Evolutionary conservation across 2,797 vertebrate species (phyloP).

Genomic region (Synaphobranchus kaupii): DNA sequence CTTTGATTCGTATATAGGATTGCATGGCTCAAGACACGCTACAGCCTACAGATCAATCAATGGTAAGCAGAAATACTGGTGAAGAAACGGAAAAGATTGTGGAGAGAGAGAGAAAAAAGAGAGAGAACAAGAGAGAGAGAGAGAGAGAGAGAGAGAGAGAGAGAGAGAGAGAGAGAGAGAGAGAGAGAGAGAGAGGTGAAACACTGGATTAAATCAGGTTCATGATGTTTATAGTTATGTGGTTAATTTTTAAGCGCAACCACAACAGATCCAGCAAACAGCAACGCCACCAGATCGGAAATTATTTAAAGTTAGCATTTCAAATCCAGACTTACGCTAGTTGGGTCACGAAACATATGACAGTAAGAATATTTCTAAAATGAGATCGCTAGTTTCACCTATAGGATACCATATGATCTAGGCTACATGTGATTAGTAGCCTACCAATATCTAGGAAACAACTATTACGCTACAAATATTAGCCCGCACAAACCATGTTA

Average conservation of each 20-base stretch:
- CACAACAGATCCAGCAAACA: conserved; percentile 15
- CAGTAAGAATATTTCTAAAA: background rate
- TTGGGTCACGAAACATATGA: background rate
- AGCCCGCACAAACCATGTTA: background rate
- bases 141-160: conserved; percentile 15
- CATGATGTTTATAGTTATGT: conserved; percentile 34
- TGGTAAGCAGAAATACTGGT: background rate
- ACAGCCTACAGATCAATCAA: too few relatives aligned
- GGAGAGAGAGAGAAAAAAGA: conserved; percentile 22
- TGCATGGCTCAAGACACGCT: background rate
- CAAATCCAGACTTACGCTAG: background rate
- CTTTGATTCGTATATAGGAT: background rate
- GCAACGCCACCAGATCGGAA: background rate
- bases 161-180: conserved; percentile 21
- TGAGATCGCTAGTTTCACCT: background rate
- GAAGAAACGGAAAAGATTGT: background rate
- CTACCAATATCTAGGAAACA: background rate
- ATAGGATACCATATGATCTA: background rate
- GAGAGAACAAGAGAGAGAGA: conserved; percentile 29
- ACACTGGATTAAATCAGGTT: conserved; percentile 30
- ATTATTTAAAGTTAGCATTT: background rate
- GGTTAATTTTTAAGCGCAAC: conserved; percentile 34
- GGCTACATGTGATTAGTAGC: background rate
- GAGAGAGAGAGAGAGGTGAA: conserved; percentile 21
- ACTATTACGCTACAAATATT: background rate